A percentile compares a stretch with the other conserved stretches of the same genome.
These are phyloP conservation scores for Triplophysa tibetana DNA, from an alignment of 2,113 vertebrate species.

Conservation along the genomic window DNA sequence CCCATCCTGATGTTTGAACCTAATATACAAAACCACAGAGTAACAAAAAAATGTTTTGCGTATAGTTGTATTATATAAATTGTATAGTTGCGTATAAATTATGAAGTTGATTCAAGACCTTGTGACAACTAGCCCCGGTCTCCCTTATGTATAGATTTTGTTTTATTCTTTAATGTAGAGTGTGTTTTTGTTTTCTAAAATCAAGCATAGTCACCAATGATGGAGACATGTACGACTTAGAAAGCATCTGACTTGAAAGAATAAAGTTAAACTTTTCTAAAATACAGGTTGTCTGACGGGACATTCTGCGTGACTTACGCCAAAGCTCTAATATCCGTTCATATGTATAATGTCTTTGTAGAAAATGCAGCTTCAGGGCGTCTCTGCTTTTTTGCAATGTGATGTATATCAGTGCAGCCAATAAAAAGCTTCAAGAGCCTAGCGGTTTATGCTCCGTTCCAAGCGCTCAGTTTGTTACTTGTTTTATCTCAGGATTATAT, in stretches of 20 bases:
- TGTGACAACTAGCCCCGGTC: too few relatives aligned
- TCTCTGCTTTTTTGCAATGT: slow-evolving; percentile 39
- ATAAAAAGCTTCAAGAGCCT: slow-evolving; percentile 6
- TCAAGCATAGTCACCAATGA: neutral
- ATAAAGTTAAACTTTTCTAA: neutral
- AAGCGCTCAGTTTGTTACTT: slow-evolving; percentile 10
- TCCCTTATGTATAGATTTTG: too few relatives aligned
- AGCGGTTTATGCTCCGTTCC: slow-evolving; percentile 9
- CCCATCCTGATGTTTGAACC: too few relatives aligned
- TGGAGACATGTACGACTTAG: neutral
- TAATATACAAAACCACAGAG: too few relatives aligned
- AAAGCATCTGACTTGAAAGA: neutral
- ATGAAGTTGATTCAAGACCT: too few relatives aligned
- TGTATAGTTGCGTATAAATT: too few relatives aligned
- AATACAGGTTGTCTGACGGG: slow-evolving; percentile 36
- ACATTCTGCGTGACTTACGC: slow-evolving; percentile 46
- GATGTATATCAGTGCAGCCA: slow-evolving; percentile 42
- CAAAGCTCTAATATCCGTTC: slow-evolving; percentile 71
- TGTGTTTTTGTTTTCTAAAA: neutral
- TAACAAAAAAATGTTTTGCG: too few relatives aligned
- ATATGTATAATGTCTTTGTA: slow-evolving; percentile 61
- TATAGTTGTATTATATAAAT: too few relatives aligned
- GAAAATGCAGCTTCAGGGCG: slow-evolving; percentile 58
- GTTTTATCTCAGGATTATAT: neutral
- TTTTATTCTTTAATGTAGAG: neutral